These are phyloP conservation scores for Hestina assimilis DNA, from an alignment of 1,140 invertebrate species.

Conservation along the genomic window DNA sequence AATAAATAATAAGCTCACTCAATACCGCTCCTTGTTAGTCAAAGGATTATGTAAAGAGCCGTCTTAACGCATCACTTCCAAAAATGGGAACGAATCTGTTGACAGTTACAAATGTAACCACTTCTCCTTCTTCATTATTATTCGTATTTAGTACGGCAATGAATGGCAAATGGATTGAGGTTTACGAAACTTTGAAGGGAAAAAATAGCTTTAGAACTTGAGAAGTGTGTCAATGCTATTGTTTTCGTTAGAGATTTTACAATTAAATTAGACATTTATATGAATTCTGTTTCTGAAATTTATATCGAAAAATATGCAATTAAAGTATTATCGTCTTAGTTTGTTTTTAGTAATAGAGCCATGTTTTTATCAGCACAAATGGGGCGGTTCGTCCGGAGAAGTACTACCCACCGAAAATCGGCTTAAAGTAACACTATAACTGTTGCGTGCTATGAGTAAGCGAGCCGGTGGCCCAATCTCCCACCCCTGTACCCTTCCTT, in stretches of 20 bases:
- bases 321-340: too few species aligned
- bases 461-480: too few species aligned
- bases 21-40: conserved; percentile 27
- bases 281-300: too few species aligned
- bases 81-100: conserved; percentile 33
- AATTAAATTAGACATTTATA: too few species aligned
- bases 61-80: conserved; percentile 30
- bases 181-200: conserved; percentile 12
- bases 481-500: too few species aligned
- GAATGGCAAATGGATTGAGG: conserved; percentile 30
- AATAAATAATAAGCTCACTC: conserved; percentile 21
- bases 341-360: too few species aligned
- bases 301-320: too few species aligned
- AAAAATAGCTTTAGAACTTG: conserved; percentile 10
- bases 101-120: conserved; percentile 44
- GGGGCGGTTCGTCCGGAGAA: too few species aligned
- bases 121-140: conserved; percentile 31
- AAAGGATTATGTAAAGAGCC: conserved; percentile 34
- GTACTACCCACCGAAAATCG: too few species aligned
- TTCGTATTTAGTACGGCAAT: conserved; percentile 33
- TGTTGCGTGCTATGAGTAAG: too few species aligned
- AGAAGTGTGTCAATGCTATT: background rate
- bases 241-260: background rate
- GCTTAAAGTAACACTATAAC: too few species aligned
- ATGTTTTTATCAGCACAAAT: too few species aligned